Conservation (phyloP, 2,113 vertebrate species). For the Addax nasomaculatus region DNA sequence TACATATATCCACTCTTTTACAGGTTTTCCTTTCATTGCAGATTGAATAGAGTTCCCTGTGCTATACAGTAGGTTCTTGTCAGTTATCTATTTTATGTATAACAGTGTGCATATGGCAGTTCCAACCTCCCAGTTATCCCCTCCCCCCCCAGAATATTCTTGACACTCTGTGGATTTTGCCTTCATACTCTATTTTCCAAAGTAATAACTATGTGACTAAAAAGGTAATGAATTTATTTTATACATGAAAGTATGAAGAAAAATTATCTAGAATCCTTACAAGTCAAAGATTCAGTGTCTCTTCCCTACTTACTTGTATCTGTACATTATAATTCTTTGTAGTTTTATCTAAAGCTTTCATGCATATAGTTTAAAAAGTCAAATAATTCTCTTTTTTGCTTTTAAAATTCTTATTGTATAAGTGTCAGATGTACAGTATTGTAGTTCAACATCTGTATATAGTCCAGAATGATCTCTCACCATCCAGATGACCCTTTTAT, state of each 20-base stretch:
- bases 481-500: not conserved
- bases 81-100: not conserved
- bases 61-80: not conserved
- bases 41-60: not conserved
- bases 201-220: not conserved
- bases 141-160: not conserved
- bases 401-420: not conserved
- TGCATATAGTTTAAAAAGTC: not conserved
- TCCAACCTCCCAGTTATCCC: not conserved
- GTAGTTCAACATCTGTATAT: not conserved
- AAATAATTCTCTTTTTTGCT: not conserved
- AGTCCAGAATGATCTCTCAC: not conserved
- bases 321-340: not conserved
- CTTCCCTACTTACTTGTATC: not conserved
- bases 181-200: not conserved
- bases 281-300: not conserved
- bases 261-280: not conserved
- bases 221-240: not conserved
- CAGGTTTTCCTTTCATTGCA: not conserved
- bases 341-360: not conserved
- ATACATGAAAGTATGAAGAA: not conserved
- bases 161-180: not conserved
- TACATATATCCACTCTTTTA: not conserved
- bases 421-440: not conserved
- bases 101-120: not conserved